These are phyloP conservation scores for Paramormyrops kingsleyae DNA, from an alignment of 2,113 vertebrate genomes.

Conservation along the genomic window DNA sequence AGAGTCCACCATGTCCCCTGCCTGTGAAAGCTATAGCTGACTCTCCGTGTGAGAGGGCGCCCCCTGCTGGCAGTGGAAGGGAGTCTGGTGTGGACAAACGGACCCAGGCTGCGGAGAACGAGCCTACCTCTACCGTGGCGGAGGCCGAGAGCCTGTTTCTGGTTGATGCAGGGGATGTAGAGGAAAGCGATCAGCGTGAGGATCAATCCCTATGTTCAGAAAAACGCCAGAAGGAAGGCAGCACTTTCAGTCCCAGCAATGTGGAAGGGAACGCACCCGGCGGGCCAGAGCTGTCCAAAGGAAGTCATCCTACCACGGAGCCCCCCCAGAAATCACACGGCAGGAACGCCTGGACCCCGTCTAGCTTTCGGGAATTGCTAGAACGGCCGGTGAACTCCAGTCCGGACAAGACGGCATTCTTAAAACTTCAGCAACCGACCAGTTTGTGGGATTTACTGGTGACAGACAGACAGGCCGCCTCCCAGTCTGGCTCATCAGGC, in stretches of 20 bases:
- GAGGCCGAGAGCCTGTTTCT: not conserved
- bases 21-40: conserved; percentile 40
- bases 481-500: not conserved
- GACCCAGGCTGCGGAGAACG: conserved; percentile 21
- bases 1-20: not conserved
- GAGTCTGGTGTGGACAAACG: not conserved
- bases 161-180: not conserved
- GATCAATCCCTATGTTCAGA: not conserved
- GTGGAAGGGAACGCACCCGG: not conserved
- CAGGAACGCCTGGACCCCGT: not conserved
- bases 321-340: not conserved
- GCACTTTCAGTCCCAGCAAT: not conserved
- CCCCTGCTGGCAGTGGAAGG: conserved; percentile 6
- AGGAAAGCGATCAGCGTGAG: not conserved
- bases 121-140: conserved; percentile 33
- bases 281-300: not conserved
- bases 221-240: not conserved
- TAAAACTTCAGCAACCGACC: not conserved
- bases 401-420: not conserved
- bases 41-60: conserved; percentile 34
- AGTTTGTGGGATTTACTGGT: not conserved
- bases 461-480: not conserved
- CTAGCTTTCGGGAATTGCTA: conserved; percentile 8
- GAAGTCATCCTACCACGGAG: not conserved
- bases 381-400: not conserved